Evolutionary conservation across 1,140 invertebrate species (phyloP).

Genomic region (Cydia splendana): DNA sequence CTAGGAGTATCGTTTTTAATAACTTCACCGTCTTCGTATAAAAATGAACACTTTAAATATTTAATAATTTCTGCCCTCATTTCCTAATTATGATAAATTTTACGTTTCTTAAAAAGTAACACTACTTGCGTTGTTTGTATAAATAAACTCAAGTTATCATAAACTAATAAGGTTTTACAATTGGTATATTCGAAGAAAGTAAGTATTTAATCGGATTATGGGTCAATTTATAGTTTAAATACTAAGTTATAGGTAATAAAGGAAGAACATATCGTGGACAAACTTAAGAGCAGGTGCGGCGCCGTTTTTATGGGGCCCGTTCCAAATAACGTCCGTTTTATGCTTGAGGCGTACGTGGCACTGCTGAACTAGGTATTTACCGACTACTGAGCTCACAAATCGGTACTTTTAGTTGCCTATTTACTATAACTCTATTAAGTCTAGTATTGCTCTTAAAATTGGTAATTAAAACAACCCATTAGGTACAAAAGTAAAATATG

Average conservation of each 20-base stretch:
- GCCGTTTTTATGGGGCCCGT: slow-evolving; percentile 6
- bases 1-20: slow-evolving; percentile 39
- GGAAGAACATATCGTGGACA: slow-evolving; percentile 13
- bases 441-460: too few relatives aligned
- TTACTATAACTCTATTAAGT: not conserved
- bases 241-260: slow-evolving; percentile 24
- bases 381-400: not conserved
- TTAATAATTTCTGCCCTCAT: not conserved
- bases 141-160: not conserved
- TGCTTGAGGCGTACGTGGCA: not conserved
- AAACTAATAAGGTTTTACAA: not conserved
- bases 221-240: slow-evolving; percentile 19
- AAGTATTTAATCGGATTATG: not conserved
- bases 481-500: too few relatives aligned
- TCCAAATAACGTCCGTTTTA: slow-evolving; percentile 12
- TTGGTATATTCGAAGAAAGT: not conserved
- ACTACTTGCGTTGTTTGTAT: not conserved
- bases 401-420: not conserved
- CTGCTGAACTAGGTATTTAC: not conserved
- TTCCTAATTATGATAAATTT: not conserved
- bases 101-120: not conserved
- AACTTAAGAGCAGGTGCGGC: not conserved
- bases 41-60: not conserved
- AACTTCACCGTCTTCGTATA: not conserved
- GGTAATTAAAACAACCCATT: too few relatives aligned